Evolutionary conservation across 2,113 vertebrate genomes (phyloP).

Genomic region (Actinemys pallida): DNA sequence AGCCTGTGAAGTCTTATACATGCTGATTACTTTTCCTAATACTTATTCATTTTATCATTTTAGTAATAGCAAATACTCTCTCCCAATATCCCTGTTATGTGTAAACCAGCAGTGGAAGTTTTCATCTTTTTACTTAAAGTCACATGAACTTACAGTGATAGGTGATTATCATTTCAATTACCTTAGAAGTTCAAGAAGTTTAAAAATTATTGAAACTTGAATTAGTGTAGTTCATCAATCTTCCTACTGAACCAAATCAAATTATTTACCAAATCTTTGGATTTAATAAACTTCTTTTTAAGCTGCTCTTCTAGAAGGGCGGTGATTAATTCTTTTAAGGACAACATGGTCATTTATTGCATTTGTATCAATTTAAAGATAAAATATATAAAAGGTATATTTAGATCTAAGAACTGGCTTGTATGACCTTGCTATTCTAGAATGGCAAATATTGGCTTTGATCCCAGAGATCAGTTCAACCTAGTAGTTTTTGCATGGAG

Average conservation of each 20-base stretch:
- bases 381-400: not conserved
- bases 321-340: not conserved
- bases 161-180: not conserved
- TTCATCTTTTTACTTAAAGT: not conserved
- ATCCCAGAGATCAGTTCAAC: not conserved
- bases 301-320: not conserved
- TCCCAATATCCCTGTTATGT: not conserved
- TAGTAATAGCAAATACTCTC: not conserved
- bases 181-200: not conserved
- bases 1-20: not conserved
- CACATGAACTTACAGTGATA: not conserved
- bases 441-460: not conserved
- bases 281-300: constrained; percentile 12
- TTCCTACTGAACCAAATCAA: not conserved
- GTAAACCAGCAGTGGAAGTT: not conserved
- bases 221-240: not conserved
- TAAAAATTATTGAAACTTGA: not conserved
- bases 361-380: not conserved
- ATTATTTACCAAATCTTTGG: not conserved
- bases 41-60: not conserved
- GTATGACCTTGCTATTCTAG: not conserved
- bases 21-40: not conserved
- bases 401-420: not conserved
- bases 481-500: not conserved
- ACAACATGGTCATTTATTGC: not conserved